These are phyloP conservation scores for Furcula furcula DNA, from an alignment of 2,888 invertebrate genomes.

Conservation along the genomic window DNA sequence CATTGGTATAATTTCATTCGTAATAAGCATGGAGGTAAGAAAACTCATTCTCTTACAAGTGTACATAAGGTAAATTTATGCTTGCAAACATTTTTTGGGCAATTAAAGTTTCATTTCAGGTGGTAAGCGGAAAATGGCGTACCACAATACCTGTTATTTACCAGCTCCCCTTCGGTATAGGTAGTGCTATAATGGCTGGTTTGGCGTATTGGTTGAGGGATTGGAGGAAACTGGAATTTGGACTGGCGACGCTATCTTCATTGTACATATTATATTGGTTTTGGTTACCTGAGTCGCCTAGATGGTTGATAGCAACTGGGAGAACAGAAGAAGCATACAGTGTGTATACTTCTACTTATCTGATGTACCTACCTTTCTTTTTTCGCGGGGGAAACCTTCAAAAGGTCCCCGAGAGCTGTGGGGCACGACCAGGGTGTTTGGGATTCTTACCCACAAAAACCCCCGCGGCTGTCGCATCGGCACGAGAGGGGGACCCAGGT, in stretches of 20 bases:
- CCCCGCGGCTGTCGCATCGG: no score
- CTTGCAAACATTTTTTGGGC: no score
- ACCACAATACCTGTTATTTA: slow-evolving; percentile 83
- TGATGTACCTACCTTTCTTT: no score
- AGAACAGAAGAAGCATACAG: slow-evolving; percentile 70
- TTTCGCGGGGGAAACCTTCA: no score
- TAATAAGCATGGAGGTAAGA: slow-evolving; percentile 83
- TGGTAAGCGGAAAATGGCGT: slow-evolving; percentile 83
- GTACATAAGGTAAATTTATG: no score
- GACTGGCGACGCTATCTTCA: slow-evolving; percentile 75
- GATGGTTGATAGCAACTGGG: slow-evolving; percentile 83
- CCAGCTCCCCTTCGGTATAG: slow-evolving; percentile 84
- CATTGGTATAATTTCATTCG: slow-evolving; percentile 84
- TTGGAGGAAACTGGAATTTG: slow-evolving; percentile 83
- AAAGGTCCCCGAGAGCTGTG: no score
- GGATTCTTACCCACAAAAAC: no score
- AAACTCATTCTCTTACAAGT: no score
- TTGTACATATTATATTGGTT: slow-evolving; percentile 71
- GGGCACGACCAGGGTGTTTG: no score
- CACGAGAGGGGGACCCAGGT: no score
- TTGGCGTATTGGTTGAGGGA: slow-evolving; percentile 82
- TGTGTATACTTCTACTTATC: slow-evolving; percentile 3
- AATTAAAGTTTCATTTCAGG: slow-evolving; percentile 50
- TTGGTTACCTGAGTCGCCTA: slow-evolving; percentile 83
- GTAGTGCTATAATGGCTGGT: slow-evolving; percentile 79